Evolutionary conservation across 2,888 invertebrate genomes (phyloP), one percentile per base, ranked within the genome.

Genomic region (Agrypnus murinus): DNA sequence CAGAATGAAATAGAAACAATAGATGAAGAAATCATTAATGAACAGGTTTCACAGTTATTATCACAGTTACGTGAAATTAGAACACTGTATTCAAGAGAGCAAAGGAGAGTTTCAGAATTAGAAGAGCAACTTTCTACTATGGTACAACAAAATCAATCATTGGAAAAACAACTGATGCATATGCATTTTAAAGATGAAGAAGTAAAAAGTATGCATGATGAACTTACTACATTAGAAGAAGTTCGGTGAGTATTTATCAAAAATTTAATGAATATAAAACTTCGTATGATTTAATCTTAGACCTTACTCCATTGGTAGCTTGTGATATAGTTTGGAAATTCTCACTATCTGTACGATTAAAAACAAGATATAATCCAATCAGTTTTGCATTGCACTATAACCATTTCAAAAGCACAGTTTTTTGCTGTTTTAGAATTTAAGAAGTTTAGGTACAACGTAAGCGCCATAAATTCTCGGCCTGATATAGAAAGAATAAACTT

Each of bases 161-260:
- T 93, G 77, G 92, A 93, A 78, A 92, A 92, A 65, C 92, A 93
- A 79, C 83, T 93, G 73, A 87, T 89, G 75, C 88, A 90, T 76
- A 88, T 90, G 86, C 89, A 88, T 76, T 85, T 87, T 62, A 89
- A 89, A 81, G 93, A 93, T 60, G 92, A 93, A 77, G 93, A 94
- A 81, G 92, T 94, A 83, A 94, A 93, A 83, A 92, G 91, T 63
- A 90, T 93, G 86, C 94, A 95, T 77, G 95, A 95, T 80, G 95
- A 95, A 84, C 90, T 95, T 79, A 92, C 91, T 64, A 92, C 93
- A 75, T 88, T 95, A 77, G 95, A 95, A 83, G 95, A 95, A 92
- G 93, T 95, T 77, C 90, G 94, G 93, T 94, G 87, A 83, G 84
- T 74, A 25, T 25, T 3, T n/a, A n/a, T n/a, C n/a, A n/a, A n/a